A percentile compares a stretch with the other conserved stretches of the same genome.
phyloP scores from a whole-genome alignment of 2,113 vertebrate genomes.

The Puntigrus tetrazona region DNA sequence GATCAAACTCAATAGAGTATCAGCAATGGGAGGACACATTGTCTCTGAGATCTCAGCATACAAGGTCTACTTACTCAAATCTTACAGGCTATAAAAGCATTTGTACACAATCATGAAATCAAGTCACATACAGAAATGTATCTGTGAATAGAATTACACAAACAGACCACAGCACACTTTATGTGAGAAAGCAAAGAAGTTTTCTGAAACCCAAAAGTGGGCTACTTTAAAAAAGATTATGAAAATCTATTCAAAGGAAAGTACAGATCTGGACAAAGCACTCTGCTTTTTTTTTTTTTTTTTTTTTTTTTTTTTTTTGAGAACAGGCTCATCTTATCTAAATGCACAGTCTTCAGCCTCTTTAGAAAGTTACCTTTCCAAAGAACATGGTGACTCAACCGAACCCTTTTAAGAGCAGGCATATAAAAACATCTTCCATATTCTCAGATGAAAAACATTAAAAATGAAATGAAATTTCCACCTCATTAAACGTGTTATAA shows the following conservation, averaged over 20 bases:
- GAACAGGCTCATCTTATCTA: slow-evolving; percentile 38
- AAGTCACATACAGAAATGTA: slow-evolving; percentile 43
- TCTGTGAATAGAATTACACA: slow-evolving; percentile 46
- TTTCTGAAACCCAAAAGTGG: slow-evolving; percentile 32
- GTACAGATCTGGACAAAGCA: slow-evolving; percentile 23
- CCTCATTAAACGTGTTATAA: slow-evolving; percentile 37
- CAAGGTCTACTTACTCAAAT: slow-evolving; percentile 44
- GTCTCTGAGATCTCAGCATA: slow-evolving; percentile 51
- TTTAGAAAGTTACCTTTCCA: slow-evolving; percentile 38
- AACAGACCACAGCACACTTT: slow-evolving; percentile 44
- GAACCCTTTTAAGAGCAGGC: slow-evolving; percentile 46
- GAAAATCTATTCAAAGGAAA: slow-evolving; percentile 34
- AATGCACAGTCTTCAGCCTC: slow-evolving; percentile 39
- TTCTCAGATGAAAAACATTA: slow-evolving; percentile 53
- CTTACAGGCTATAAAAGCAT: slow-evolving; percentile 53
- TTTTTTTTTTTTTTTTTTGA: not conserved
- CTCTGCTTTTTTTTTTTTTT: slow-evolving; percentile 4
- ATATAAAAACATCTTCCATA: slow-evolving; percentile 53
- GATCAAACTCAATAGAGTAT: slow-evolving; percentile 27
- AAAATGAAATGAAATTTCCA: slow-evolving; percentile 45
- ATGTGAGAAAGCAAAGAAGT: slow-evolving; percentile 23
- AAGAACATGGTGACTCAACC: slow-evolving; percentile 39
- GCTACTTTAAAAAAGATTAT: slow-evolving; percentile 40
- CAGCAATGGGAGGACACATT: slow-evolving; percentile 45
- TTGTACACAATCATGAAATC: slow-evolving; percentile 47